Base-by-base conservation (phyloP, 2,888 invertebrate genomes). In the Coelinius sp. region DNA sequence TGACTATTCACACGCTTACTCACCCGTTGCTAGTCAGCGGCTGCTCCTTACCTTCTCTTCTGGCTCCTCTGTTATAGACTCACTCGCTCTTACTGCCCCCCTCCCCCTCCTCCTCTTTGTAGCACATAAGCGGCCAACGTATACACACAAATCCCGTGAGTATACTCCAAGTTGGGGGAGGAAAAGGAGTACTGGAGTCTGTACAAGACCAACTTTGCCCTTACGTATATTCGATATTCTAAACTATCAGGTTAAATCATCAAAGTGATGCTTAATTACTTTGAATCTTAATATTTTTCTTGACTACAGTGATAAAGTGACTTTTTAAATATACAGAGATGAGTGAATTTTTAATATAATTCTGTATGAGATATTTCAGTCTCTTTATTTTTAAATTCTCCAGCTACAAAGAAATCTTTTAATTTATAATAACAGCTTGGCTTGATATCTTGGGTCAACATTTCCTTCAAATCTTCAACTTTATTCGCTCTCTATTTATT, bases 11-110 rank as follows among this genome's bases (percentile, higher is more conserved):
- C 70, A 71, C 70, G 70, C 71, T 74, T 70, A 71, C 67, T 74
- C 66, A 74, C 68, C 68, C 59, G 74, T 71, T 70, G 70, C 71
- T 68, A 73, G 71, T 72, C 73, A 75, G 49, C 53, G 67, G 75
- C 73, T 76, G 75, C 73, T 76, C 68, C 73, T 74, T 20, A 8
- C 20, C 46, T 20, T 49, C 17, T 49, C 46, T 17, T 44, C 17
- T 44, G 5, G 14, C 44, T 35, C 3, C 44, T 1, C 14, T 12
- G 12, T n/a, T 44, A n/a, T 31, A 31, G 66, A 62, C 62, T 67
- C 59, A 27, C 65, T 56, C 25, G 12, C 27, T 56, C 59, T 31
- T 12, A 2, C 35, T 35, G 10, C 35, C 17, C 4, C 20, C 4
- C n/a, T 17, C 35, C 10, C 59, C 6, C 12, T 59, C 17, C 31